Conservation (phyloP, 2,113 vertebrate genomes). For the Ceyx margarethae region DNA sequence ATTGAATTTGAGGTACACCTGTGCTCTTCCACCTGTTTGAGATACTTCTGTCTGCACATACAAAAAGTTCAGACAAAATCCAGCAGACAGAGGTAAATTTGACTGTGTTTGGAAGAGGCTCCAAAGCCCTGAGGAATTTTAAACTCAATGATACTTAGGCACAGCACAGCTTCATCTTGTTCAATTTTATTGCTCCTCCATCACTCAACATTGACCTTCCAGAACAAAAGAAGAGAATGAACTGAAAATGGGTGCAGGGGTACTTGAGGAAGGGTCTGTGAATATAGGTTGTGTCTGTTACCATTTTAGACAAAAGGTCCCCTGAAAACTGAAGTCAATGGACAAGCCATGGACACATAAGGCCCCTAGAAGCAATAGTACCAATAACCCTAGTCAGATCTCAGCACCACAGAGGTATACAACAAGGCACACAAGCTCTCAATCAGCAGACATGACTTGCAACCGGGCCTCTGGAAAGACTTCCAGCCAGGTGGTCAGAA, state of each 20-base stretch:
- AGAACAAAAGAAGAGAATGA: background rate
- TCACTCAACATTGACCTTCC: background rate
- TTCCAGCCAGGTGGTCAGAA: background rate
- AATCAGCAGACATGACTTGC: background rate
- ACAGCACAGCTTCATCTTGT: background rate
- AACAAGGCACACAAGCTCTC: accelerated
- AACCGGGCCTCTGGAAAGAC: background rate
- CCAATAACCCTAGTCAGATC: background rate
- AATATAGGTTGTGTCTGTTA: background rate
- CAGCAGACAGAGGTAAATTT: background rate
- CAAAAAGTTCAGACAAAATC: background rate
- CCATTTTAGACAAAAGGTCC: background rate
- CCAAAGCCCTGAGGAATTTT: background rate
- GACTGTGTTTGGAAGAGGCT: background rate
- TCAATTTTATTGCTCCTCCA: background rate
- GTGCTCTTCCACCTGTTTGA: background rate
- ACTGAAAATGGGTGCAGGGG: background rate
- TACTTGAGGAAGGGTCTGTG: background rate
- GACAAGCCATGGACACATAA: background rate
- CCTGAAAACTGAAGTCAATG: background rate
- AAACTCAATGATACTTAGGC: background rate
- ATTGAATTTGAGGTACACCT: background rate
- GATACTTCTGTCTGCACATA: background rate
- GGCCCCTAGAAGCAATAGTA: background rate
- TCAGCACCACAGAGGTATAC: background rate